Percentiles rank a stretch among this genome's conserved stretches.
Conservation (phyloP, 92 coral and sea anemone species). For the Porites rus region DNA sequence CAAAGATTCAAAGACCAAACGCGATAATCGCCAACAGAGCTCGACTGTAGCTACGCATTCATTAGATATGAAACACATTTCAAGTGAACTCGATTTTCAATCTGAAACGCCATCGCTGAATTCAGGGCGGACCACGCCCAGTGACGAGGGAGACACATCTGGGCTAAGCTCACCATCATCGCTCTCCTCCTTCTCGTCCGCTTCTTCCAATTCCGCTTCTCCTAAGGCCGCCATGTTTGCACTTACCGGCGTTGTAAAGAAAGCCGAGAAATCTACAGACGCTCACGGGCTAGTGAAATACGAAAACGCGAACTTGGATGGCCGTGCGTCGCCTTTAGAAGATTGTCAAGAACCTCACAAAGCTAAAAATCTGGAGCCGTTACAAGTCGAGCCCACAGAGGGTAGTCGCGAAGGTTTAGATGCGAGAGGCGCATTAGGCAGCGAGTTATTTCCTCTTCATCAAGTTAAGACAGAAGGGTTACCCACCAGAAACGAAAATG, state of each 20-base stretch:
- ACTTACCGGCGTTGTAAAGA: constrained; percentile 20
- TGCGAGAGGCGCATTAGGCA: too few species aligned
- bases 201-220: constrained; percentile 70
- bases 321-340: background rate
- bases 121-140: constrained; percentile 18
- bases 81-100: background rate
- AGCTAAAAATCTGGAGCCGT: background rate
- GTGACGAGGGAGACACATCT: constrained; percentile 41
- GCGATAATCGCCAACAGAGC: background rate
- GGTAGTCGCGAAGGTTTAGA: background rate
- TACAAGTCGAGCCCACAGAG: background rate
- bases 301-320: background rate
- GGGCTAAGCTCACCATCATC: constrained; percentile 85
- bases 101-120: background rate
- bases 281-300: background rate
- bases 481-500: constrained; percentile 23
- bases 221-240: constrained; percentile 52
- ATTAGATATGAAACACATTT: background rate
- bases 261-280: background rate
- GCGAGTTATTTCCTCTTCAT: background rate
- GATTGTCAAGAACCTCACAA: background rate
- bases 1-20: background rate
- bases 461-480: constrained; percentile 29
- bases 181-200: constrained; percentile 75
- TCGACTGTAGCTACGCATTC: background rate